Evolutionary conservation across 2,797 vertebrate species (phyloP).

Genomic region (Carapus acus): DNA sequence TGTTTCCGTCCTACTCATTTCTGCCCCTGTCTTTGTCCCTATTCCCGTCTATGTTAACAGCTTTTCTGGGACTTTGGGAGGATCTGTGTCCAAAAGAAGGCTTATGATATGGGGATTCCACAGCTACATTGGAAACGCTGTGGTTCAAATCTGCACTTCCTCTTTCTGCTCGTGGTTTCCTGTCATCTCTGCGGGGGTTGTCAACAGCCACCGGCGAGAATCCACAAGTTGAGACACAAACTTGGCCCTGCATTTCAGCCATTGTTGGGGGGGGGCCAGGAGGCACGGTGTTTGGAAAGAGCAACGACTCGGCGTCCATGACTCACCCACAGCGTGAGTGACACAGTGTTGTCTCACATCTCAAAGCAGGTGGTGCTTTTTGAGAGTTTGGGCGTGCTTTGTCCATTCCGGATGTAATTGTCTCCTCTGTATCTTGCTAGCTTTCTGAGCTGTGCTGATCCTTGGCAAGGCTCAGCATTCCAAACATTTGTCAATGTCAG

Average conservation of each 20-base stretch:
- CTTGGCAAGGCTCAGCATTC: too few species aligned
- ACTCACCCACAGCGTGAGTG: conserved; percentile 45
- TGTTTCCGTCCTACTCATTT: too few species aligned
- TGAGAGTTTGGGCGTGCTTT: conserved; percentile 23
- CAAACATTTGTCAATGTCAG: too few species aligned
- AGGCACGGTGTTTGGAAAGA: conserved; percentile 44
- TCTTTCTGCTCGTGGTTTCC: conserved; percentile 44
- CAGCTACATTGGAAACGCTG: not conserved
- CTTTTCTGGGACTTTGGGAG: conserved; percentile 38
- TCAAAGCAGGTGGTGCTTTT: conserved; percentile 41
- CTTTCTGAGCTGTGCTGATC: too few species aligned
- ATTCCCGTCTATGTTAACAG: too few species aligned
- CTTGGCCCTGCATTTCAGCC: conserved; percentile 39
- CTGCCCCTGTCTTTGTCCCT: too few species aligned
- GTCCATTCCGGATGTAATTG: too few species aligned
- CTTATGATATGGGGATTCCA: conserved; percentile 42
- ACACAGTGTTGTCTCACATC: conserved; percentile 14
- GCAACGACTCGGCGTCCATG: conserved; percentile 41
- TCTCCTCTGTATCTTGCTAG: too few species aligned
- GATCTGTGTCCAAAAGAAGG: conserved; percentile 16
- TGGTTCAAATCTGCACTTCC: conserved; percentile 43
- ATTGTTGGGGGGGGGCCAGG: conserved; percentile 27
- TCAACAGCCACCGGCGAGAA: not conserved
- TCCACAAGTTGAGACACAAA: conserved; percentile 8
- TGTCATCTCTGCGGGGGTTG: conserved; percentile 19